Evolutionary conservation across 1,140 invertebrate species (phyloP).

Genomic region (Cyclargus thomasi): DNA sequence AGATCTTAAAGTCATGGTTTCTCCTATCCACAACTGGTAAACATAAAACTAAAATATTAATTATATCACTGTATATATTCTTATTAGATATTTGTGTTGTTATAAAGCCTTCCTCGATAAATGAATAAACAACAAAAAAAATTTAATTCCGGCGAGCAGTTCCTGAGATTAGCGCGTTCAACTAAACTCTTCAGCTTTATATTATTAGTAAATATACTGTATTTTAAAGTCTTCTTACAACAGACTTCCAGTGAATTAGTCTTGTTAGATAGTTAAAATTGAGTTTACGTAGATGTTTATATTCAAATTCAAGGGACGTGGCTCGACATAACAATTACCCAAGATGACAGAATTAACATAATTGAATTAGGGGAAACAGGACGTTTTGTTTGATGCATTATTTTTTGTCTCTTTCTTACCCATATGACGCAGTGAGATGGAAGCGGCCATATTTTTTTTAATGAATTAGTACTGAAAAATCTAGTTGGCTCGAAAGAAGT

Average conservation of each 20-base stretch:
- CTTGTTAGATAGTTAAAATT: background rate
- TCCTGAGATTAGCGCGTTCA: no score
- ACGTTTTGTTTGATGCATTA: background rate
- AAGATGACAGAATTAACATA: background rate
- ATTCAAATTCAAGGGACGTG: background rate
- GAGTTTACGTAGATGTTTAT: slow-evolving; percentile 1
- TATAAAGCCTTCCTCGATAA: no score
- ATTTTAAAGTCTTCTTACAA: background rate
- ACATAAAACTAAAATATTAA: no score
- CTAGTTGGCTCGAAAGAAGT: no score
- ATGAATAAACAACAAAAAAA: no score
- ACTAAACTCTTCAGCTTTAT: no score
- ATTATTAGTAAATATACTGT: background rate
- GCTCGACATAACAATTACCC: background rate
- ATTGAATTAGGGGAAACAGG: background rate
- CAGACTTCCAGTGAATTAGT: background rate
- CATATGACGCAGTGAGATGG: background rate
- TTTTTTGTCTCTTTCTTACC: background rate
- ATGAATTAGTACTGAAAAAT: no score
- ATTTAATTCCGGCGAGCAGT: no score
- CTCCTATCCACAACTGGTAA: no score
- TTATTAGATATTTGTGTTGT: no score
- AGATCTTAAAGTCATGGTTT: no score
- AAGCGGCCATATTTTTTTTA: background rate
- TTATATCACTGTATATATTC: no score